phyloP scores from a whole-genome alignment of 2,888 invertebrate genomes.

The Himalopsyche kuldschensis region DNA sequence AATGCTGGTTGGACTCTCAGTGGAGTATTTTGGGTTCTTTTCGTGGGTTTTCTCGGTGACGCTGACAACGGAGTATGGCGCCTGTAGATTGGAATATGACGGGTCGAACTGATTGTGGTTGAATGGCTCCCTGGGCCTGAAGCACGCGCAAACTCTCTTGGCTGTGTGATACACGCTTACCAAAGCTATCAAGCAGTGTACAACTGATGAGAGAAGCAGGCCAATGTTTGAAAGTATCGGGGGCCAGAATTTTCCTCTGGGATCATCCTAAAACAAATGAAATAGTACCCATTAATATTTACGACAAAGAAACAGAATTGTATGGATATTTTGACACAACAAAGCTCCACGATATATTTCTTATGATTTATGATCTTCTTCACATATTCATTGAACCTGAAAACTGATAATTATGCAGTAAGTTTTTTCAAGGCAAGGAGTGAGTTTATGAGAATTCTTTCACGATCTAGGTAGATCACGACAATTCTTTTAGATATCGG shows the following conservation, averaged over 20 bases:
- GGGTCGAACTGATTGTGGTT: conserved; percentile 60
- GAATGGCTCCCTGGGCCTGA: conserved; percentile 54
- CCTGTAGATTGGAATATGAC: conserved; percentile 46
- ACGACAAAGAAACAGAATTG: too few relatives aligned
- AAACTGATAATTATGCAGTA: too few relatives aligned
- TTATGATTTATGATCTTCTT: too few relatives aligned
- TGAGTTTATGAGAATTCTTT: too few relatives aligned
- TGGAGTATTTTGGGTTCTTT: conserved; percentile 40
- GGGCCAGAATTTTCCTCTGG: conserved; percentile 57
- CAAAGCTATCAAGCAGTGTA: conserved; percentile 61
- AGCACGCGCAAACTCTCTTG: conserved; percentile 60
- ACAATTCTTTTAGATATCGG: too few relatives aligned
- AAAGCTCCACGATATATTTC: too few relatives aligned
- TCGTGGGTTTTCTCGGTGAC: conserved; percentile 49
- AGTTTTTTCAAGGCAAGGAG: too few relatives aligned
- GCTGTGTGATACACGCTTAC: conserved; percentile 59
- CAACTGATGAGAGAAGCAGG: conserved; percentile 60
- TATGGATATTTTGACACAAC: too few relatives aligned
- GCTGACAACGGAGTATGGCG: conserved; percentile 48
- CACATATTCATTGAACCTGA: too few relatives aligned
- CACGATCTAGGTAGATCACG: too few relatives aligned
- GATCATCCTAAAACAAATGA: conserved; percentile 51
- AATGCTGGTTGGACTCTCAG: conserved; percentile 44
- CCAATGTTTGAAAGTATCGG: conserved; percentile 66
- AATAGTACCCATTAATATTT: neutral